A percentile compares a stretch with the other conserved stretches of the same genome.
These are phyloP conservation scores for Margaritifera margaritifera DNA, from an alignment of 2,888 invertebrate species.

Conservation along the genomic window DNA sequence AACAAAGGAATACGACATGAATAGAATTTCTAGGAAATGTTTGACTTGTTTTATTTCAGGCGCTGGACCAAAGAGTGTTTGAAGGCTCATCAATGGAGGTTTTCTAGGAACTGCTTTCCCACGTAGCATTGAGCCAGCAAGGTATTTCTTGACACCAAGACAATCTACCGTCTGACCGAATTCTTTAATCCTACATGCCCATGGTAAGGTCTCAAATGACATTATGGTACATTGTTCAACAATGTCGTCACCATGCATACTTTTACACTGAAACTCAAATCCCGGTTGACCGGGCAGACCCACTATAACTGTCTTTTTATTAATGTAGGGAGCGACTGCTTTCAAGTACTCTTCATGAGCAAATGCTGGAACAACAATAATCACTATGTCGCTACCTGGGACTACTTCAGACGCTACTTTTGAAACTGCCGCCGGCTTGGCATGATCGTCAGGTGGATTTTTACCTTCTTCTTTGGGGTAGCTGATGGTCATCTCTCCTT, in stretches of 20 bases:
- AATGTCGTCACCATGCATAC: slow-evolving; percentile 36
- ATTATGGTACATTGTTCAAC: slow-evolving; percentile 44
- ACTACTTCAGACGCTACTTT: slow-evolving; percentile 50
- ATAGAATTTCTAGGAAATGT: slow-evolving; percentile 49
- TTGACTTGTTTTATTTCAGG: slow-evolving; percentile 43
- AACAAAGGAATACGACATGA: slow-evolving; percentile 48
- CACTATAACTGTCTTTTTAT: slow-evolving; percentile 51
- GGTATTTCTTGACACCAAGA: slow-evolving; percentile 32
- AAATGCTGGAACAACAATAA: slow-evolving; percentile 57
- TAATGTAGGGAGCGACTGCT: slow-evolving; percentile 49
- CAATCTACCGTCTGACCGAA: slow-evolving; percentile 52
- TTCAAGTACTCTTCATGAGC: slow-evolving; percentile 56
- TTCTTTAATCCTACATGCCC: slow-evolving; percentile 53
- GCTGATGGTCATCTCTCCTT: slow-evolving; percentile 32
- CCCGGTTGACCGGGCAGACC: slow-evolving; percentile 64
- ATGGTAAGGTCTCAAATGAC: slow-evolving; percentile 58
- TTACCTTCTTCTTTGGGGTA: slow-evolving; percentile 33
- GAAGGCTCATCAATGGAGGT: slow-evolving; percentile 46
- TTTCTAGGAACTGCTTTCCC: slow-evolving; percentile 46
- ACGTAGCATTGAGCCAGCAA: slow-evolving; percentile 44
- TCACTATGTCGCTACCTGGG: slow-evolving; percentile 51
- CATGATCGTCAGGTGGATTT: background rate
- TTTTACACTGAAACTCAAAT: slow-evolving; percentile 59
- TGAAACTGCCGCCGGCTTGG: slow-evolving; percentile 43
- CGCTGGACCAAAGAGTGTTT: slow-evolving; percentile 42